Percentiles rank a stretch among this genome's conserved stretches.
These are phyloP conservation scores for Nyctibius grandis DNA, from an alignment of 2,797 vertebrate genomes.

Conservation along the genomic window DNA sequence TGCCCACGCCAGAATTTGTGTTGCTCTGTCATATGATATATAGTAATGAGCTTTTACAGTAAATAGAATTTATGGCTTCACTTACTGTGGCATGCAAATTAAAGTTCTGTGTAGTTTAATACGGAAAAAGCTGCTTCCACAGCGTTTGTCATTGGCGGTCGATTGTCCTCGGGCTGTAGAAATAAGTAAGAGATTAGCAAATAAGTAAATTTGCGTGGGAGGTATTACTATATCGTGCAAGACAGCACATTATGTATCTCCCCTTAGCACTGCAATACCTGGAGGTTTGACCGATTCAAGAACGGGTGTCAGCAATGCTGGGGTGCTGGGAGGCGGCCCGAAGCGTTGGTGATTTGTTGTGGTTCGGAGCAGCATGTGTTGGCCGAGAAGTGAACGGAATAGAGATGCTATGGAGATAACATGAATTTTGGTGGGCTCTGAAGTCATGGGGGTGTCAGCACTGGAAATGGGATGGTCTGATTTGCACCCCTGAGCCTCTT, in stretches of 20 bases:
- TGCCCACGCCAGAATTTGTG: background rate
- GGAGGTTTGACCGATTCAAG: background rate
- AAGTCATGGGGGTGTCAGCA: background rate
- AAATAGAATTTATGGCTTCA: conserved; percentile 24
- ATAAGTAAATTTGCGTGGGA: background rate
- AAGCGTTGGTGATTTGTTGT: background rate
- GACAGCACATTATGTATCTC: background rate
- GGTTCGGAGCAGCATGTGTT: background rate
- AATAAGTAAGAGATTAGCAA: background rate
- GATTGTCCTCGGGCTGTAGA: background rate
- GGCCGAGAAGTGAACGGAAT: background rate
- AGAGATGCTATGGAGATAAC: background rate
- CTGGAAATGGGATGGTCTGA: background rate
- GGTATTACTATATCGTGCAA: background rate
- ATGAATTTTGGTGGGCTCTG: background rate
- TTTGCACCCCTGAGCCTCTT: background rate
- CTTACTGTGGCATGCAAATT: conserved; percentile 34
- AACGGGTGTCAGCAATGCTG: too few relatives aligned
- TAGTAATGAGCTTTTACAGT: conserved; percentile 24
- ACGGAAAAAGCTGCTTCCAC: background rate
- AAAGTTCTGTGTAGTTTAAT: background rate
- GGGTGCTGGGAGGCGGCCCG: too few relatives aligned
- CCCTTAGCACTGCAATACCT: background rate
- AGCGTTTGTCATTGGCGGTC: background rate
- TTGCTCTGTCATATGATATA: background rate